Base-by-base conservation (phyloP, 2,888 invertebrate genomes). In the Entomobrya multifasciata region DNA sequence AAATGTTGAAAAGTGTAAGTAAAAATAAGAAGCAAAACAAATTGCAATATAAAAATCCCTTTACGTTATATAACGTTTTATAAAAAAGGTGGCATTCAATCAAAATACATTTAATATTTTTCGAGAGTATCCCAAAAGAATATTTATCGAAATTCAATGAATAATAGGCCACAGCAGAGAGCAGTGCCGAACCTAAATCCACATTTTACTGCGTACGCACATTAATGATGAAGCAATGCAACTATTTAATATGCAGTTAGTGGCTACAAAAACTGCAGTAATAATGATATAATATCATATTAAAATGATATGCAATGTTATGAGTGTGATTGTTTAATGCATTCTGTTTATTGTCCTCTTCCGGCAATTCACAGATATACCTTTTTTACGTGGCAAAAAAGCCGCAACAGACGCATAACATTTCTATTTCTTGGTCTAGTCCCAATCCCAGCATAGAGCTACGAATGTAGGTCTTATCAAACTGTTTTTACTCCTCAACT, bases 271-370 rank as follows among this genome's bases (percentile, higher is more conserved):
- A 74, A 74, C 27, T 74, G 74, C 49, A 74, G 74, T 41, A 55
- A 74, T 74, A 74, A 74, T 74, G 52, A 52, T 52, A 49, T 74
- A 74, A 74, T 70, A 47, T 70, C n/a, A 47, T 70, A 22, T 76
- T 10, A 41, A 47, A 20, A 79, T 79, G 17, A n/a, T 79, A 67
- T 79, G 76, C 36, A 25, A 44, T 44, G 72, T 60, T 82, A 74
- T 82, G 62, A 36, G 57, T 47, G 30, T 36, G 83, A 76, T 83
- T 76, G 52, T 83, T 82, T 76, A 62, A 30, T 83, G 65, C 76
- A 83, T 52, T 83, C 82, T 83, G 60, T 52, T 65, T 83, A 83
- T 74, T 83, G 65, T 74, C 11, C 67, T 83, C 83, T 83, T 83
- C 83, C 83, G 83, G 83, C 83, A 83, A 83, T 83, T 41, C 78